A percentile compares a stretch with the other conserved stretches of the same genome.
These are phyloP conservation scores for Anorthoa munda DNA, from an alignment of 2,888 invertebrate genomes.

Conservation along the genomic window DNA sequence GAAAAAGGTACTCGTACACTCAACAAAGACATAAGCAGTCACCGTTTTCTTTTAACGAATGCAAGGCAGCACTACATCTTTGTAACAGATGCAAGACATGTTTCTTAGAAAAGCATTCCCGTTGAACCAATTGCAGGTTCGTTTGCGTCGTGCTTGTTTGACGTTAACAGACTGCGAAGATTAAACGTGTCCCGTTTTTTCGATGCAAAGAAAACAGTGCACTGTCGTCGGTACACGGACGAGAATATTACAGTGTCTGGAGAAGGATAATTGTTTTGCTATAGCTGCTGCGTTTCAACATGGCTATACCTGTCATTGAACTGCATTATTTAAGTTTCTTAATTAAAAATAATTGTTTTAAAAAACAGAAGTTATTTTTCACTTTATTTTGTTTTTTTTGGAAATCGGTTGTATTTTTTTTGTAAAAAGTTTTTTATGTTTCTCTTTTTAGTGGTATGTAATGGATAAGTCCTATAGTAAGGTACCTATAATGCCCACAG, in stretches of 20 bases:
- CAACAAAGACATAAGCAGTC: constrained; percentile 21
- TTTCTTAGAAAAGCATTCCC: constrained; percentile 62
- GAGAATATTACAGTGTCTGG: constrained; percentile 13
- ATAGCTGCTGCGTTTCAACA: background rate
- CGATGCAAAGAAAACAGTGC: constrained; percentile 60
- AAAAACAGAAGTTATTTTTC: too few relatives aligned
- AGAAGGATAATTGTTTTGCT: background rate
- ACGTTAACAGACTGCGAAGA: constrained; percentile 72
- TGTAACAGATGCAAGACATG: constrained; percentile 60
- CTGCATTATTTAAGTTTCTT: background rate
- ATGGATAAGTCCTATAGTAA: too few relatives aligned
- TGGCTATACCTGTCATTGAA: background rate
- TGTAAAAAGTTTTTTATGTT: too few relatives aligned
- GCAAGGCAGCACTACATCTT: constrained; percentile 30
- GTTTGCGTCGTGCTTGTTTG: constrained; percentile 62
- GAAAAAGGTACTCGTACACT: background rate
- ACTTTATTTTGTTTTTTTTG: too few relatives aligned
- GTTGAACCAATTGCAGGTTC: constrained; percentile 70
- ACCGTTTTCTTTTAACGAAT: constrained; percentile 37
- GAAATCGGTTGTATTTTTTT: too few relatives aligned
- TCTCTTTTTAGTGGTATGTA: too few relatives aligned
- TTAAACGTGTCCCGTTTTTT: constrained; percentile 72
- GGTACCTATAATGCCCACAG: too few relatives aligned
- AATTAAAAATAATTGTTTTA: too few relatives aligned
- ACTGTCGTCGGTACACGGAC: background rate